These are phyloP conservation scores for Xerus rutilus DNA, from an alignment of 2,797 vertebrate genomes.

Conservation along the genomic window DNA sequence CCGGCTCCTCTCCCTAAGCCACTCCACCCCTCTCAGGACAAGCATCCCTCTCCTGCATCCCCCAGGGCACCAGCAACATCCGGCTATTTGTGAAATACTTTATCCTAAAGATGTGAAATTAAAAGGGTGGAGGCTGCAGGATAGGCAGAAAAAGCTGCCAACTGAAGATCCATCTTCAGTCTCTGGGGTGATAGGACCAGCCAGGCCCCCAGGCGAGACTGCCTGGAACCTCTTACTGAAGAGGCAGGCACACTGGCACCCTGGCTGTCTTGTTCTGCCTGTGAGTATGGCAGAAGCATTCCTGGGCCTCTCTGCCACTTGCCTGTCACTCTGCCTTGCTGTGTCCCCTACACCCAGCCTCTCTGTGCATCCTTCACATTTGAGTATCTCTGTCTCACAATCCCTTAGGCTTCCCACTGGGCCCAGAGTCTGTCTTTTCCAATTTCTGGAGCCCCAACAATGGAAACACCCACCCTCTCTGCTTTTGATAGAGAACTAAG, in stretches of 20 bases:
- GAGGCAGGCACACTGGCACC: not conserved
- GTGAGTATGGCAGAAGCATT: too few relatives aligned
- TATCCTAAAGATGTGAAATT: not conserved
- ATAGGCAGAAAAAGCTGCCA: not conserved
- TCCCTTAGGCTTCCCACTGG: not conserved
- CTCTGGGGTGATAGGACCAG: not conserved
- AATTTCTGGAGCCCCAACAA: not conserved
- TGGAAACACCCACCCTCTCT: not conserved
- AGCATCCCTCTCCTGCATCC: not conserved
- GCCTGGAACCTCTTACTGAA: not conserved
- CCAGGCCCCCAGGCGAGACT: not conserved
- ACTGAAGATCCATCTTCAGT: not conserved
- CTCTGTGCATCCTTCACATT: not conserved
- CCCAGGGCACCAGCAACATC: not conserved
- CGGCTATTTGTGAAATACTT: not conserved
- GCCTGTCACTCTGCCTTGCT: not conserved
- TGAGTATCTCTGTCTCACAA: not conserved
- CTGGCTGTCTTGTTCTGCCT: rapidly evolving
- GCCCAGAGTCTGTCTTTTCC: not conserved
- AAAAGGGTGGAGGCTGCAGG: not conserved
- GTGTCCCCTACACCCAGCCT: not conserved
- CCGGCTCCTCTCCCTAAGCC: not conserved
- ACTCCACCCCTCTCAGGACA: not conserved
- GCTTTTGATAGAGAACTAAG: not conserved
- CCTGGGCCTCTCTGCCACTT: not conserved